These are phyloP conservation scores for Halichoerus grypus DNA, from an alignment of 2,113 vertebrate species.

Conservation along the genomic window DNA sequence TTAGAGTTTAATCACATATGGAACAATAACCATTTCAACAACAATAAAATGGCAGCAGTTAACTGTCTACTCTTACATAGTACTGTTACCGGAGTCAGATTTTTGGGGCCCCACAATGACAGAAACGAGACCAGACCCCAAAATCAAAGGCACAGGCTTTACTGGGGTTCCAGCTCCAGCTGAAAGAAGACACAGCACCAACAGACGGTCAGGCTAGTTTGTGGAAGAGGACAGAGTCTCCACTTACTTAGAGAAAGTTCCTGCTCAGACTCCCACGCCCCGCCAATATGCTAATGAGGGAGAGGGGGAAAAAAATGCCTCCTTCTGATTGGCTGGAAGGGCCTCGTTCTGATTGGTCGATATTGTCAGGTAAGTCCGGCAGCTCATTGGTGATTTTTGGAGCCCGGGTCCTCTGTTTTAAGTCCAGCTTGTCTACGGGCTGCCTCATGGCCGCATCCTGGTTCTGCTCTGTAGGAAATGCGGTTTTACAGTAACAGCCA, in stretches of 20 bases:
- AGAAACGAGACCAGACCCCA: not conserved
- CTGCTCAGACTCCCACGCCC: not conserved
- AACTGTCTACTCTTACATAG: rapidly evolving
- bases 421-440: not conserved
- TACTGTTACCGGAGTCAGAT: not conserved
- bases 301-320: not conserved
- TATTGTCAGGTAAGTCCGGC: not conserved
- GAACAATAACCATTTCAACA: not conserved
- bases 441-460: not conserved
- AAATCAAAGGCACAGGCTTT: not conserved
- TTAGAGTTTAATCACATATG: not conserved
- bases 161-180: not conserved
- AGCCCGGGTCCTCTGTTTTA: not conserved
- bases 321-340: not conserved
- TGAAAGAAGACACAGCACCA: not conserved
- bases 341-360: not conserved
- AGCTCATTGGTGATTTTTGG: not conserved
- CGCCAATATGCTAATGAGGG: not conserved
- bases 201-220: too few relatives aligned
- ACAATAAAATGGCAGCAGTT: not conserved
- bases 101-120: not conserved
- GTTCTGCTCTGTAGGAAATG: not conserved
- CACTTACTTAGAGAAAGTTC: not conserved
- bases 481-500: not conserved
- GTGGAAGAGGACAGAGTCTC: not conserved